phyloP scores from a whole-genome alignment of 2,113 vertebrate species.

The Microtus pennsylvanicus region DNA sequence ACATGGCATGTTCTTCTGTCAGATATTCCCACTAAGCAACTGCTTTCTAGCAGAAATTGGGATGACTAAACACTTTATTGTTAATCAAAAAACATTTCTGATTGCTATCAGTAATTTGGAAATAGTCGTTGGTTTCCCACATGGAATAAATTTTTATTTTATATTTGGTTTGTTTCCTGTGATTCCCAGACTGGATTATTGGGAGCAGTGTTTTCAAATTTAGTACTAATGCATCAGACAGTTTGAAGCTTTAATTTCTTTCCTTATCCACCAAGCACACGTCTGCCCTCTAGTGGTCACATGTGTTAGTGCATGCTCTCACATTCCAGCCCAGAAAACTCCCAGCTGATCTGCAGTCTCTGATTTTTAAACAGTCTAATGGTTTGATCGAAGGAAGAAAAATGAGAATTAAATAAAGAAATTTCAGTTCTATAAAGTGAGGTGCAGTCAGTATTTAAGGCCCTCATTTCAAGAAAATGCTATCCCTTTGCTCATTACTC shows the following conservation, averaged over 20 bases:
- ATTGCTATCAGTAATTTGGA: background rate
- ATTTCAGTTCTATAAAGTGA: too few relatives aligned
- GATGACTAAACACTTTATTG: background rate
- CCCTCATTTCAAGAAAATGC: too few relatives aligned
- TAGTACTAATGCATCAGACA: background rate
- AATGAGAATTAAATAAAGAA: too few relatives aligned
- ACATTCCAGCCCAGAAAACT: background rate
- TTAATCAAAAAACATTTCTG: background rate
- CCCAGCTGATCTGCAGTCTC: background rate
- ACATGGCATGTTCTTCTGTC: fast-evolving
- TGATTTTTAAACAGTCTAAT: background rate
- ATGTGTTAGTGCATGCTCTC: background rate
- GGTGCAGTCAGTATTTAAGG: too few relatives aligned
- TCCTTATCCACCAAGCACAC: background rate
- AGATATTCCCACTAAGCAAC: background rate
- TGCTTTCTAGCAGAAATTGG: background rate
- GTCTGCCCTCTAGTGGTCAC: background rate
- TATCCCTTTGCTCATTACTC: too few relatives aligned
- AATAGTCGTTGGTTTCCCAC: background rate
- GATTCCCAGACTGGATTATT: background rate
- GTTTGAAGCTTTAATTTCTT: too few relatives aligned
- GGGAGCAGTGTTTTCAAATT: background rate
- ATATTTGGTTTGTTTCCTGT: background rate
- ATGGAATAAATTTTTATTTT: background rate
- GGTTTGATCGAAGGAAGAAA: too few relatives aligned